Conservation (phyloP, 2,888 invertebrate genomes). For the Aphodius granarius region DNA sequence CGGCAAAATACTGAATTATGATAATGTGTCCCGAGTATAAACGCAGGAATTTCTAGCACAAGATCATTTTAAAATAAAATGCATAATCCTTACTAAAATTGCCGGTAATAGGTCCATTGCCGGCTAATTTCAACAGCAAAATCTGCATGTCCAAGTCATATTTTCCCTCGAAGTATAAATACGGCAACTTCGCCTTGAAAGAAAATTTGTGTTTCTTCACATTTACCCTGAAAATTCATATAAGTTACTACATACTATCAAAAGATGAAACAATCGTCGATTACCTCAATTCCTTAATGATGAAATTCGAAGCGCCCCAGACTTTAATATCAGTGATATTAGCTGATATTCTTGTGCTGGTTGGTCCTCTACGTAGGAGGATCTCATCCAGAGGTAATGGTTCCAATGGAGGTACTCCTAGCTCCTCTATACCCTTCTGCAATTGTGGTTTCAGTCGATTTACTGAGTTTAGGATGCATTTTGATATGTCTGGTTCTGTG, state of each 20-base stretch:
- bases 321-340: conserved; percentile 64
- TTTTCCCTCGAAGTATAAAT: conserved; percentile 64
- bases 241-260: not conserved
- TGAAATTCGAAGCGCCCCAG: conserved; percentile 62
- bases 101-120: conserved; percentile 66
- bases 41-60: too few relatives aligned
- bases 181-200: conserved; percentile 63
- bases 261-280: conserved; percentile 36
- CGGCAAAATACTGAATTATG: too few relatives aligned
- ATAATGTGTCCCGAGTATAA: too few relatives aligned
- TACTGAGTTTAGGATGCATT: conserved; percentile 56
- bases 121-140: conserved; percentile 63
- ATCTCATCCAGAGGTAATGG: conserved; percentile 66
- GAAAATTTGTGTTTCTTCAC: conserved; percentile 64
- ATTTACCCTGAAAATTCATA: conserved; percentile 57
- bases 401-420: conserved; percentile 68
- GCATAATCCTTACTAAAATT: conserved; percentile 64
- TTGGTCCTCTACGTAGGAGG: conserved; percentile 61
- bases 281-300: conserved; percentile 62
- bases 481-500: conserved; percentile 55
- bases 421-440: conserved; percentile 65
- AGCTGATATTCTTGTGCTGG: conserved; percentile 56
- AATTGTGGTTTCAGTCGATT: conserved; percentile 56
- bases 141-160: conserved; percentile 71
- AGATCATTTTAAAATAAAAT: too few relatives aligned